These are phyloP conservation scores for Calephelis nemesis DNA, from an alignment of 1,140 invertebrate species.

Conservation along the genomic window DNA sequence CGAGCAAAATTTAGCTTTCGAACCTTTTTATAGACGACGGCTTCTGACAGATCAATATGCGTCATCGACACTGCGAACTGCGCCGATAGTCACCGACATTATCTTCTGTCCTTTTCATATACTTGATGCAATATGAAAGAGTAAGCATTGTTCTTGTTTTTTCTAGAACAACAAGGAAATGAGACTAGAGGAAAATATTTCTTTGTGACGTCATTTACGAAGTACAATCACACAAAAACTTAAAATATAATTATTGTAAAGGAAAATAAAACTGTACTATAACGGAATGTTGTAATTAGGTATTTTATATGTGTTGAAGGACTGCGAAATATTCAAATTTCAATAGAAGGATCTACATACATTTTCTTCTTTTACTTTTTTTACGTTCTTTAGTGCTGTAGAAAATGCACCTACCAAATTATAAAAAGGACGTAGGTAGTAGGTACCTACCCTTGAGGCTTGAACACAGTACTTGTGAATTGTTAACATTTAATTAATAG, in stretches of 20 bases:
- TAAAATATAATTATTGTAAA: background rate
- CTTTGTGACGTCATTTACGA: conserved; percentile 37
- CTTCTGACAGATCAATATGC: conserved; percentile 29
- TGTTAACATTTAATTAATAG: too few relatives aligned
- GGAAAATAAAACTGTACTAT: background rate
- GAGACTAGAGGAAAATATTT: conserved; percentile 27
- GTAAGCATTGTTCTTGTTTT: conserved; percentile 6
- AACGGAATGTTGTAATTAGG: too few relatives aligned
- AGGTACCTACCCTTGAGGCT: too few relatives aligned
- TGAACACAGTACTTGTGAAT: too few relatives aligned
- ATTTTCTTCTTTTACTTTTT: too few relatives aligned
- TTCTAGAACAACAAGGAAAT: conserved; percentile 35
- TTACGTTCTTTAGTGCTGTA: too few relatives aligned
- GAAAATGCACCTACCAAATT: too few relatives aligned
- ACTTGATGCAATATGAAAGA: conserved; percentile 23
- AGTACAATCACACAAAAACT: conserved; percentile 7
- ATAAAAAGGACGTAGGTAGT: too few relatives aligned
- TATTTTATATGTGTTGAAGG: too few relatives aligned
- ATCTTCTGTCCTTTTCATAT: conserved; percentile 27
- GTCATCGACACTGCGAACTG: conserved; percentile 22
- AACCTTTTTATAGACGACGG: conserved; percentile 31
- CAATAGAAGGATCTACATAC: too few relatives aligned
- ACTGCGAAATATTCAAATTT: too few relatives aligned
- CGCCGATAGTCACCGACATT: conserved; percentile 27
- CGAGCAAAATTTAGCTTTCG: conserved; percentile 63